Evolutionary conservation across 2,888 invertebrate genomes (phyloP), one percentile per base, ranked within the genome.

Genomic region (Tupiocoris notatus): DNA sequence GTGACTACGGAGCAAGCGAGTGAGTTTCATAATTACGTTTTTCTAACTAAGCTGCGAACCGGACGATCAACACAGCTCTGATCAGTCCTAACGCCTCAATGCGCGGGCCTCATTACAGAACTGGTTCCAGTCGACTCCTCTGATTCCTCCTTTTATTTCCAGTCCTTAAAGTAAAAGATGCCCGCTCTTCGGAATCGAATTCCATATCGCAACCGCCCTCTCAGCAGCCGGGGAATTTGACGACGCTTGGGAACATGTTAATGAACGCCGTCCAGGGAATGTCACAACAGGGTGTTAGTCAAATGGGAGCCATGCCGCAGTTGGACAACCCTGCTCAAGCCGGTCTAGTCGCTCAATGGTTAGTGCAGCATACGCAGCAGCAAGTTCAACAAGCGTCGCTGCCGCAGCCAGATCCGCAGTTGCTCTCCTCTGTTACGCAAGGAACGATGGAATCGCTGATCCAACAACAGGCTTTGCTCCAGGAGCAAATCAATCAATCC

Each of bases 1-100:
- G 96, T 98, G 82, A 92, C 93, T 73, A 91, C 95, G 77, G 97
- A 98, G 85, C 96, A 96, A 91, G 91, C 94, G 84, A 92, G 93
- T 93, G 89, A 90, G 92, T 70, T 21, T 17, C 20, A 39, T 7
- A 39, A 39, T 7, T 39, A 7, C 39, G 39, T 39, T 39, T 39
- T 39, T 39, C 39, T 39, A 39, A 39, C 39, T 7, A 39, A 39
- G n/a, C n/a, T n/a, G n/a, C n/a, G n/a, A n/a, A n/a, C n/a, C n/a
- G n/a, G n/a, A n/a, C n/a, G n/a, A n/a, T n/a, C n/a, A n/a, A n/a
- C n/a, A n/a, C n/a, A n/a, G n/a, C n/a, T n/a, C n/a, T n/a, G n/a
- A n/a, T n/a, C n/a, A n/a, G n/a, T n/a, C n/a, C n/a, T n/a, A n/a
- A n/a, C n/a, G n/a, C n/a, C n/a, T n/a, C n/a, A n/a, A n/a, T n/a